These are phyloP conservation scores for Latheticus oryzae DNA, from an alignment of 2,888 invertebrate genomes.

Conservation along the genomic window DNA sequence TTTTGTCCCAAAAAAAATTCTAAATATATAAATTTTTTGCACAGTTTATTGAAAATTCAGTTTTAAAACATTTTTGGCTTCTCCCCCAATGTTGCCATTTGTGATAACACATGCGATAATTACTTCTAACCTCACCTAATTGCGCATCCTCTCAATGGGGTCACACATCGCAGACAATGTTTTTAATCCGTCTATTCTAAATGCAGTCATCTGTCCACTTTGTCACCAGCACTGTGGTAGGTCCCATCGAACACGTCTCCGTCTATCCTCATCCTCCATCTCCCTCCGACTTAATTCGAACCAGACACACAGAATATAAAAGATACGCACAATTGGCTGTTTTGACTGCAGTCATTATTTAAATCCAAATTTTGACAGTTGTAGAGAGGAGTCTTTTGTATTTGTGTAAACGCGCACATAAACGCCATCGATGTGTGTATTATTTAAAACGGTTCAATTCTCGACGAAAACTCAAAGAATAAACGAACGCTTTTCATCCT, in stretches of 20 bases:
- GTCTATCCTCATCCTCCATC: constrained; percentile 47
- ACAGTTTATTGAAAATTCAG: too few species aligned
- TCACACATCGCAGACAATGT: constrained; percentile 51
- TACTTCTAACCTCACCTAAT: constrained; percentile 32
- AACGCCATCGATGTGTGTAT: constrained; percentile 41
- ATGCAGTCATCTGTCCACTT: constrained; percentile 65
- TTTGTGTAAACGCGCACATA: constrained; percentile 46
- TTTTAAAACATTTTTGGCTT: too few species aligned
- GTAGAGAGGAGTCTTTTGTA: constrained; percentile 56
- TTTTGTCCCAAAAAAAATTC: too few species aligned
- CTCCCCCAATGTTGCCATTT: too few species aligned
- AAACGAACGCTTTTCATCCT: constrained; percentile 23
- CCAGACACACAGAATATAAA: constrained; percentile 46
- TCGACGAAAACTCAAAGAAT: constrained; percentile 10
- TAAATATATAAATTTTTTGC: too few species aligned
- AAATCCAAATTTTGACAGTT: constrained; percentile 59
- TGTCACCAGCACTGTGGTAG: constrained; percentile 65
- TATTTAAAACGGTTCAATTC: constrained; percentile 4
- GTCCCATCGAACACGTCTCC: constrained; percentile 57
- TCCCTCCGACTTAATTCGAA: constrained; percentile 48
- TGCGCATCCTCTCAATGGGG: constrained; percentile 40
- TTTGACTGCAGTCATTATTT: constrained; percentile 62
- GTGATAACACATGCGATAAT: too few species aligned
- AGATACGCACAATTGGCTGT: constrained; percentile 59
- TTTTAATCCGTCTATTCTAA: constrained; percentile 55